phyloP scores from a whole-genome alignment of 2,113 vertebrate species.

The Oncorhynchus clarkii region DNA sequence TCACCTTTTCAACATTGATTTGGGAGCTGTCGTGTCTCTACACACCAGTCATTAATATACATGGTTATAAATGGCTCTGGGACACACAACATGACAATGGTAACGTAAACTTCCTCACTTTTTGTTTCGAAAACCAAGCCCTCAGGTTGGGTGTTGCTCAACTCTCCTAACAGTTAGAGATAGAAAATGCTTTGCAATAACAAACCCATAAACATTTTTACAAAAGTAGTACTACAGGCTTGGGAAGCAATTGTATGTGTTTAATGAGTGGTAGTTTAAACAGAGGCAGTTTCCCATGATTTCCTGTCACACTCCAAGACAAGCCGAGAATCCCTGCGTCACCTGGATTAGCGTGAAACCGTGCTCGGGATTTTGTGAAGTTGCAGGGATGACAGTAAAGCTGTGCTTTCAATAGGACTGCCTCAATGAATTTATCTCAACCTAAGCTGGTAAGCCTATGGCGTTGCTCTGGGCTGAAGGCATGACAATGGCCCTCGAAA shows the following conservation, averaged over 20 bases:
- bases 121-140: too few relatives aligned
- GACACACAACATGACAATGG: not conserved
- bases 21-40: not conserved
- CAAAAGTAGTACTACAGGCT: too few relatives aligned
- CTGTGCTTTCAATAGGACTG: not conserved
- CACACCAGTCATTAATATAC: too few relatives aligned
- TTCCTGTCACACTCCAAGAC: not conserved
- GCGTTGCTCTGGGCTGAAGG: not conserved
- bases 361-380: not conserved
- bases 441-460: constrained; percentile 2
- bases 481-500: not conserved
- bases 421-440: not conserved
- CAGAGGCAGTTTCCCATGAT: not conserved
- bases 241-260: not conserved
- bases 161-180: too few relatives aligned
- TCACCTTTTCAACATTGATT: not conserved
- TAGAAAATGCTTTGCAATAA: too few relatives aligned
- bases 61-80: too few relatives aligned
- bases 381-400: not conserved
- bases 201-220: too few relatives aligned
- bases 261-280: not conserved
- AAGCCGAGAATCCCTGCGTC: not conserved
- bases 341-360: not conserved
- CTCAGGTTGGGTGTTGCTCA: too few relatives aligned
- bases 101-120: not conserved